phyloP scores from a whole-genome alignment of 53 echinoderm and acorn worm genomes.

The Hippasteria phrygiana region DNA sequence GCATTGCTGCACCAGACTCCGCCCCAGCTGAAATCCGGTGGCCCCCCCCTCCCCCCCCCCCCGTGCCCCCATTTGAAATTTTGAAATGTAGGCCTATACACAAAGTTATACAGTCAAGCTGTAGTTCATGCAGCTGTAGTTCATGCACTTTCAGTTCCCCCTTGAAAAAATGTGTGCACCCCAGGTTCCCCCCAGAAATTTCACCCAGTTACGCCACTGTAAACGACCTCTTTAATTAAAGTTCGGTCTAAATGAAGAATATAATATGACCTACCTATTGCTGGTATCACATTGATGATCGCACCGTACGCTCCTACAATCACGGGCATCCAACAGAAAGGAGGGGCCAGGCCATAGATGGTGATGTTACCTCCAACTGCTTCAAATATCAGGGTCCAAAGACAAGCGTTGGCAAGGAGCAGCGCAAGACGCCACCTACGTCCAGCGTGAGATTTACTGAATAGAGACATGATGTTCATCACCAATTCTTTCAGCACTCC shows the following conservation, averaged over 20 bases:
- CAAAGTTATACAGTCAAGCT: no score
- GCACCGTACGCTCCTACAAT: conserved; percentile 69
- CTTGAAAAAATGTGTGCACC: no score
- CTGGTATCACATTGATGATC: conserved; percentile 60
- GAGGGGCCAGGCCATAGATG: conserved; percentile 68
- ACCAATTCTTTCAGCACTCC: conserved; percentile 17
- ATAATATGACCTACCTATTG: conserved; percentile 48
- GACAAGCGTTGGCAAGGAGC: background rate
- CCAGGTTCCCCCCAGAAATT: no score
- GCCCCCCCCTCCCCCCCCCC: no score
- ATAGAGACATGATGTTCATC: conserved; percentile 20
- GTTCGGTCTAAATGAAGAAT: background rate
- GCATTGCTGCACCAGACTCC: no score
- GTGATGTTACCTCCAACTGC: conserved; percentile 48
- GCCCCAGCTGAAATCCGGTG: no score
- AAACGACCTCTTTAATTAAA: background rate
- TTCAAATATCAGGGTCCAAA: conserved; percentile 55
- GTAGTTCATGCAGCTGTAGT: no score
- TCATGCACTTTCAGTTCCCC: no score
- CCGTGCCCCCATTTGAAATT: no score
- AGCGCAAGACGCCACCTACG: conserved; percentile 28
- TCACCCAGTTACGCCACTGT: no score
- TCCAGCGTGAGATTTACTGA: conserved; percentile 4
- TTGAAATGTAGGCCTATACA: no score
- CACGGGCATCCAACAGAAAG: conserved; percentile 72